These are phyloP conservation scores for Riparia riparia DNA, from an alignment of 2,113 vertebrate species.

Conservation along the genomic window DNA sequence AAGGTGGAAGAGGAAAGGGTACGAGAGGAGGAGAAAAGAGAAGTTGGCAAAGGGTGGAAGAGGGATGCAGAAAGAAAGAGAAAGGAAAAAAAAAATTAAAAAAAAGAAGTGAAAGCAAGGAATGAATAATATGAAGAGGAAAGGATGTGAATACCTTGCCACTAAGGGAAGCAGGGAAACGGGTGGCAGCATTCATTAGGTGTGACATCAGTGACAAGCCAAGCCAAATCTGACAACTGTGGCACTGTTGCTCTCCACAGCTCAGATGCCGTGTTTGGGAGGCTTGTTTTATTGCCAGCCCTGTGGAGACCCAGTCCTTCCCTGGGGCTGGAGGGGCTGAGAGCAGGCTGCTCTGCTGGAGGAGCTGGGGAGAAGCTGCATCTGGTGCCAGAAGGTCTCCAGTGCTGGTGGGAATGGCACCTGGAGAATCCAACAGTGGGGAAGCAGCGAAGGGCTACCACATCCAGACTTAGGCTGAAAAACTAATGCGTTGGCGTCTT, in stretches of 20 bases:
- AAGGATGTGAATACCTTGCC: background rate
- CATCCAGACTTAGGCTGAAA: background rate
- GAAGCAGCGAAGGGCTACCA: background rate
- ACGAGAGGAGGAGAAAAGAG: background rate
- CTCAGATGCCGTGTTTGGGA: background rate
- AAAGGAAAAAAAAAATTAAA: background rate
- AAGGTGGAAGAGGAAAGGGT: background rate
- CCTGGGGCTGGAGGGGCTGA: background rate
- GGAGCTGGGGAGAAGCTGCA: background rate
- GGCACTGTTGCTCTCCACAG: background rate
- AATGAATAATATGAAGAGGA: background rate
- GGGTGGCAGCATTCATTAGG: fast-evolving
- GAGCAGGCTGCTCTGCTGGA: fast-evolving
- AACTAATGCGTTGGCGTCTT: background rate
- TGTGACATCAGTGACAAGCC: background rate
- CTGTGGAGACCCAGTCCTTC: background rate
- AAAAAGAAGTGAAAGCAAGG: background rate
- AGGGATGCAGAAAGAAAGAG: background rate
- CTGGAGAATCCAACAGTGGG: background rate
- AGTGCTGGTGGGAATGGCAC: background rate
- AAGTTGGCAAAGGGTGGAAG: background rate
- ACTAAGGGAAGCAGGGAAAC: background rate
- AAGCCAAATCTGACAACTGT: background rate
- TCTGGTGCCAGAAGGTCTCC: background rate
- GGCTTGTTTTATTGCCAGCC: background rate